Evolutionary conservation across 2,888 invertebrate genomes (phyloP), one percentile per base, ranked within the genome.

Genomic region (Lithophane leautieri): DNA sequence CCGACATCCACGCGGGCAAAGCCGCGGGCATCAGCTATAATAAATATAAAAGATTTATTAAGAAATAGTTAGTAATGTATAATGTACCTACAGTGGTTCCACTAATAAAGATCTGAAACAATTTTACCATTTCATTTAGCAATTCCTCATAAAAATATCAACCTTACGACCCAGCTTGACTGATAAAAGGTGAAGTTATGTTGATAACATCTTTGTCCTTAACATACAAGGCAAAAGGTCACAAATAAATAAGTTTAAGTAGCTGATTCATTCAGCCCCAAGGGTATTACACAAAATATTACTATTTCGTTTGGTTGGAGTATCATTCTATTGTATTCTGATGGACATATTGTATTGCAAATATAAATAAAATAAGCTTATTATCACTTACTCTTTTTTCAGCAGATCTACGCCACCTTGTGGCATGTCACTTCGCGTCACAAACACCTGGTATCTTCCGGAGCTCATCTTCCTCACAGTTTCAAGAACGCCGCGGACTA

Each of bases 391-490:
- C 98, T 97, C 95, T 92, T 97, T 94, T 89, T 95, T 95, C 16
- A 98, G 93, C 72, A 98, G 90, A 68, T 97, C 94, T 61, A 98
- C 91, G 40, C 97, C 98, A 86, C 95, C 93, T 71, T 95, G 90
- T 6, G 98, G 98, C 94, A 98, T 97, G 91, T 97, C 97, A 62
- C 96, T 93, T 25, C 98, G 96, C n/a, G 98, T 97, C 66, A 98
- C 94, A 76, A 97, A 97, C 73, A 98, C 97, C 90, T 97, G 97
- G 42, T 97, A 97, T 90, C 94, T 95, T 54, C 86, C 88, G 70
- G 87, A 78, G 69, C 94, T 94, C 95, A 96, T 96, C 71, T 91
- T 94, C 87, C 92, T 92, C 16, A 87, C 84, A 63, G 86, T 85
- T 42, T 86, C 74, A 78, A 89, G 81, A 81, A 81, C 81, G 67